Percentiles rank a stretch among this genome's conserved stretches.
Conservation (phyloP, 2,888 invertebrate species). For the Hemicrepidius hirtus region DNA sequence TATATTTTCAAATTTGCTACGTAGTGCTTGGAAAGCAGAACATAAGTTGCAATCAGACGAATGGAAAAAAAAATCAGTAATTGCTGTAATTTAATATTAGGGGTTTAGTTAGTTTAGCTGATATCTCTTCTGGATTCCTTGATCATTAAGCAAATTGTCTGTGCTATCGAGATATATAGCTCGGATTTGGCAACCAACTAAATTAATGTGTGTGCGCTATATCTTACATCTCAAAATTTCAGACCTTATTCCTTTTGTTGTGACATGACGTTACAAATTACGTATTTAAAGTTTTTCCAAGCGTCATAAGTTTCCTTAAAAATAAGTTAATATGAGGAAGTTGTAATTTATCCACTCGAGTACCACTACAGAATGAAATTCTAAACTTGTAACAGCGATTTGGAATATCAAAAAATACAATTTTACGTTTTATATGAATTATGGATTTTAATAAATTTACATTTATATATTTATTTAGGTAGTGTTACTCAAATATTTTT, state of each 20-base stretch:
- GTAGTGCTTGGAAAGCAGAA: not conserved
- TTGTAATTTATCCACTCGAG: conserved; percentile 27
- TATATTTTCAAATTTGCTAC: too few relatives aligned
- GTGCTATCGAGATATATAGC: conserved; percentile 42
- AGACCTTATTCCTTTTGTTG: not conserved
- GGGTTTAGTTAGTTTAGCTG: conserved; percentile 36
- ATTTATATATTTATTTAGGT: conserved; percentile 32
- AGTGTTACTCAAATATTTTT: conserved; percentile 19
- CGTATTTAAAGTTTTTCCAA: not conserved
- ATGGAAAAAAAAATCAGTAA: conserved; percentile 27
- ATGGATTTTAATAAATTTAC: conserved; percentile 31
- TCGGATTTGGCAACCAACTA: conserved; percentile 34
- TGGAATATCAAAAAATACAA: conserved; percentile 17
- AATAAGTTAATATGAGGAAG: not conserved
- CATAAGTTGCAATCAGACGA: conserved; percentile 5
- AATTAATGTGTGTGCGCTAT: conserved; percentile 30
- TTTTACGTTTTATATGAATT: conserved; percentile 41
- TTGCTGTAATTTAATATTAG: conserved; percentile 43
- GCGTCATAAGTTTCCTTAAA: not conserved
- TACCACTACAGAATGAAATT: conserved; percentile 3
- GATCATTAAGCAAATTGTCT: conserved; percentile 45
- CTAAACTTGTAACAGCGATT: conserved; percentile 1
- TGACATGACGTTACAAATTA: too few relatives aligned
- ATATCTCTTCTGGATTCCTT: conserved; percentile 36
- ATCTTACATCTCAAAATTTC: not conserved